Evolutionary conservation across 2,888 invertebrate genomes (phyloP).

Genomic region (Mellilla xanthometata): DNA sequence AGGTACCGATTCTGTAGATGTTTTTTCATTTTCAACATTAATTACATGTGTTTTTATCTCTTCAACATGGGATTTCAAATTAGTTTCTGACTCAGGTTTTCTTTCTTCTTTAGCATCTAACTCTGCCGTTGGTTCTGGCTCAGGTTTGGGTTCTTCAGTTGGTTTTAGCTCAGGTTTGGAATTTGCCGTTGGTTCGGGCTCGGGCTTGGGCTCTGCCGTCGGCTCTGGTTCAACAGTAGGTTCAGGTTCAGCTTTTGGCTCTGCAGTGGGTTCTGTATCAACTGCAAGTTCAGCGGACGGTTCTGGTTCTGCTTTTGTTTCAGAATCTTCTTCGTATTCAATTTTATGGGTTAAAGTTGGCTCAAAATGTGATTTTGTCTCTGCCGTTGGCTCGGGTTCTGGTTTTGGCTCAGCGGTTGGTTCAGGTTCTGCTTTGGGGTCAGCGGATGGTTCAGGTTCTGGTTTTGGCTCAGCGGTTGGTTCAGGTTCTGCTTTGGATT

Average conservation of each 20-base stretch:
- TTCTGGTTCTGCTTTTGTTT: not conserved
- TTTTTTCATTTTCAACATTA: not conserved
- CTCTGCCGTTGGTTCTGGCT: not conserved
- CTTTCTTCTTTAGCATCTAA: not conserved
- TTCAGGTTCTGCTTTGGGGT: not conserved
- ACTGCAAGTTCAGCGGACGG: not conserved
- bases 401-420: not conserved
- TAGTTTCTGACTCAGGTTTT: not conserved
- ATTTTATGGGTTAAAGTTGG: not conserved
- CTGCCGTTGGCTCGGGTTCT: not conserved
- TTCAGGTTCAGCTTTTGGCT: slow-evolving; percentile 2
- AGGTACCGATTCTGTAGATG: not conserved
- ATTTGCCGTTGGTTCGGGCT: not conserved
- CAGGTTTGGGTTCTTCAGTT: not conserved
- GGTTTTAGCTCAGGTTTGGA: not conserved
- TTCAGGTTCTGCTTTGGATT: slow-evolving; percentile 4
- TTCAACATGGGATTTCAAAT: too few relatives aligned
- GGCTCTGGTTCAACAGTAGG: not conserved
- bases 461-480: slow-evolving; percentile 21
- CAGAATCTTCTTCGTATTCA: not conserved
- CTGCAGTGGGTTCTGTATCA: not conserved
- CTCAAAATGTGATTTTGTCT: not conserved
- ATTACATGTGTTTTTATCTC: too few relatives aligned
- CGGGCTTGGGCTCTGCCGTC: not conserved
- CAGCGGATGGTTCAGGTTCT: slow-evolving; percentile 4